A percentile compares a stretch with the other conserved stretches of the same genome.
Evolutionary conservation across 2,113 vertebrate species (phyloP).

Genomic region (Rhineura floridana): DNA sequence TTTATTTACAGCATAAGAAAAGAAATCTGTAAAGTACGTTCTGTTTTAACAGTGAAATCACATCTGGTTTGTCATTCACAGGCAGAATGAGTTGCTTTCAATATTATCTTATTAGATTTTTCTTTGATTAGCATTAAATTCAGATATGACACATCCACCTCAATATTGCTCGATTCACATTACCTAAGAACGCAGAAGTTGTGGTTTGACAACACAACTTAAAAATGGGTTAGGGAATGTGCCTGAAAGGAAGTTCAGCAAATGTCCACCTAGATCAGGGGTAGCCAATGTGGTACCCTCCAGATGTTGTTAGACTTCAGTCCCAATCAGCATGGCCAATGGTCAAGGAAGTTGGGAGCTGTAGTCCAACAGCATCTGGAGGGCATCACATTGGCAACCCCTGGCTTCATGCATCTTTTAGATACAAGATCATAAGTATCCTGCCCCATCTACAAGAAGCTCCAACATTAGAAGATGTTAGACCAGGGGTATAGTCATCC

Average conservation of each 20-base stretch:
- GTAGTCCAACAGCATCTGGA: no score
- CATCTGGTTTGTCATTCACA: slow-evolving; percentile 41
- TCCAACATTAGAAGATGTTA: no score
- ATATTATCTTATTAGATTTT: slow-evolving; percentile 45
- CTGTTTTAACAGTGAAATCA: slow-evolving; percentile 19
- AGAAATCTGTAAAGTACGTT: neutral
- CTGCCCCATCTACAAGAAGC: neutral
- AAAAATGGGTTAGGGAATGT: neutral
- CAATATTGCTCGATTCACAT: neutral
- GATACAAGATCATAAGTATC: neutral
- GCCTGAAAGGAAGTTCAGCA: neutral
- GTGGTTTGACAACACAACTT: neutral
- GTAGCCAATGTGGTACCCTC: no score
- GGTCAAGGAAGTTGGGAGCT: no score
- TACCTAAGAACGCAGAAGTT: slow-evolving; percentile 41
- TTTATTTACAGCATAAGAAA: slow-evolving; percentile 20
- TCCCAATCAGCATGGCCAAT: no score
- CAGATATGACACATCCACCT: neutral
- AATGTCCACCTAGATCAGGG: no score
- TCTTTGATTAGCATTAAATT: slow-evolving; percentile 21
- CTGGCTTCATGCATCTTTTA: neutral
- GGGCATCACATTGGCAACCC: no score
- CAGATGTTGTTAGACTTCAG: no score
- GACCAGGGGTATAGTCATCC: no score
- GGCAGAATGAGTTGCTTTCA: slow-evolving; percentile 22